phyloP scores from a whole-genome alignment of 2,113 vertebrate species.

The Phaethon lepturus region DNA sequence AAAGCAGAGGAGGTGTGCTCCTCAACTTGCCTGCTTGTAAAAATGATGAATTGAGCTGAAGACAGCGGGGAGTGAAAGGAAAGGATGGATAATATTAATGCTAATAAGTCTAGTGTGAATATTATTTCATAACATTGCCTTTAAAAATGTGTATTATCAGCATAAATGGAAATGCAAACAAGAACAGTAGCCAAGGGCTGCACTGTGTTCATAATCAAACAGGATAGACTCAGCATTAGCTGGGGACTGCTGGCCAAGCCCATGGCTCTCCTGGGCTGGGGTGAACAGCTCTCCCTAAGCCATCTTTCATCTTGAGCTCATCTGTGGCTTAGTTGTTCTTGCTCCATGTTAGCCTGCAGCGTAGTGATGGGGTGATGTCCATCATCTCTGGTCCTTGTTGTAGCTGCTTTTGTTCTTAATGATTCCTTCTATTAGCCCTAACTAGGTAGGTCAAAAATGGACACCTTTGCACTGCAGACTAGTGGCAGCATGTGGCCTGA shows the following conservation, averaged over 20 bases:
- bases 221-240: neutral
- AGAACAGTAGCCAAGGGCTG: neutral
- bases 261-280: neutral
- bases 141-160: slow-evolving; percentile 49
- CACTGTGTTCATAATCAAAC: slow-evolving; percentile 34
- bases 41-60: neutral
- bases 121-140: neutral
- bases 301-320: neutral
- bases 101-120: neutral
- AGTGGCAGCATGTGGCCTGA: neutral
- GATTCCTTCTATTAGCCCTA: neutral
- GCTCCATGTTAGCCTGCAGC: neutral
- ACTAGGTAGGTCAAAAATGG: neutral
- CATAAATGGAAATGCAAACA: slow-evolving; percentile 34
- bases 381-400: neutral
- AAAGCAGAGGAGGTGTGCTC: neutral
- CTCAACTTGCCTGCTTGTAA: neutral
- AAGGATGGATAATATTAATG: slow-evolving; percentile 7
- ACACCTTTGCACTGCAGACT: neutral
- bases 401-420: neutral
- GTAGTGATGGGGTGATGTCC: neutral
- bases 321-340: neutral
- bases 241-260: neutral
- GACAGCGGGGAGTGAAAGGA: neutral
- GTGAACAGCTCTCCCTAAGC: neutral